phyloP scores from a whole-genome alignment of 2,113 vertebrate genomes.

The Candoia aspera region DNA sequence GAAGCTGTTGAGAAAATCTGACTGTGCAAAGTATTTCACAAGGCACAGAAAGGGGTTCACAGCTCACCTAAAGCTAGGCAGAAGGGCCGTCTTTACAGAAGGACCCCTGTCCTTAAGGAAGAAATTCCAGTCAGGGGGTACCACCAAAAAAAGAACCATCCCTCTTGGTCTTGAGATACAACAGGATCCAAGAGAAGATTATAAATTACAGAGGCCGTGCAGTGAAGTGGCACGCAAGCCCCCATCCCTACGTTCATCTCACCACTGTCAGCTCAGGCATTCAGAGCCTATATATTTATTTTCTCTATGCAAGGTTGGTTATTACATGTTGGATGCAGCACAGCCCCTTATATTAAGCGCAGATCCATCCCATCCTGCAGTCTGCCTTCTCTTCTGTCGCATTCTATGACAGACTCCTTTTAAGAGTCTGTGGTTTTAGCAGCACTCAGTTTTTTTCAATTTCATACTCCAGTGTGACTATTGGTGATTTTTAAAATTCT shows the following conservation, averaged over 20 bases:
- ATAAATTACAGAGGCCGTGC: not conserved
- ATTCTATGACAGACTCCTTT: not conserved
- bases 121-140: not conserved
- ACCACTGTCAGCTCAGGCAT: not conserved
- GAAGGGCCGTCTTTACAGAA: not conserved
- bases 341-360: not conserved
- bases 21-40: not conserved
- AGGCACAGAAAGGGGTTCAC: not conserved
- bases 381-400: not conserved
- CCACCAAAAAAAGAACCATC: not conserved
- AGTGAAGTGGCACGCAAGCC: not conserved
- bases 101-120: not conserved
- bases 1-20: not conserved
- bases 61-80: not conserved
- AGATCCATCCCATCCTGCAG: too few species aligned
- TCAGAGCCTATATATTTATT: not conserved
- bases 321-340: not conserved
- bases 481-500: not conserved
- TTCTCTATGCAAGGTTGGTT: not conserved
- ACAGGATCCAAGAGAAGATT: not conserved
- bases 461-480: not conserved
- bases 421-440: not conserved
- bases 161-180: not conserved
- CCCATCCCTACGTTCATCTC: not conserved
- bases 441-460: not conserved